These are phyloP conservation scores for Agonopterix arenella DNA, from an alignment of 2,888 invertebrate species.

Conservation along the genomic window DNA sequence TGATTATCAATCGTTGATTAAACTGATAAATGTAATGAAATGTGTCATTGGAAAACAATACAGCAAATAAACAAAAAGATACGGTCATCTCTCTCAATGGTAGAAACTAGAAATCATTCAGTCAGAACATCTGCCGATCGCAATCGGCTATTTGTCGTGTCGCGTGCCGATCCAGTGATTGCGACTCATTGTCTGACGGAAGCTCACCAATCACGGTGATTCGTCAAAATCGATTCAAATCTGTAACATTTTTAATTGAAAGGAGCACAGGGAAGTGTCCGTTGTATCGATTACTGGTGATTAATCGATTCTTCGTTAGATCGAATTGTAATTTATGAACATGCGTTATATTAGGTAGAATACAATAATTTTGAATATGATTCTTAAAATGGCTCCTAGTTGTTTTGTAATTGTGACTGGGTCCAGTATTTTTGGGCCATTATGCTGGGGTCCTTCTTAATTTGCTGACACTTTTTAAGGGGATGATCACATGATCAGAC, in stretches of 20 bases:
- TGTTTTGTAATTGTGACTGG: no score
- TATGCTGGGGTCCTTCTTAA: no score
- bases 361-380: conserved; percentile 7
- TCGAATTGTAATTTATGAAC: conserved; percentile 8
- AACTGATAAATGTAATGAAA: no score
- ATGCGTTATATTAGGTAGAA: not conserved
- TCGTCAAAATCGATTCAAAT: conserved; percentile 53
- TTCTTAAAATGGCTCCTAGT: conserved; percentile 5
- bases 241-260: conserved; percentile 57
- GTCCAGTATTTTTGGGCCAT: no score
- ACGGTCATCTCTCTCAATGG: no score
- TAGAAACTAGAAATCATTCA: conserved; percentile 9
- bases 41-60: not conserved
- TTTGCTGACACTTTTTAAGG: no score
- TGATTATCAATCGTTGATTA: no score
- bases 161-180: conserved; percentile 51
- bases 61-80: not conserved
- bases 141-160: conserved; percentile 51
- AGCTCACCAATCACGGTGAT: conserved; percentile 50
- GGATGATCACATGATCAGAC: no score
- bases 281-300: conserved; percentile 39
- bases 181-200: conserved; percentile 43
- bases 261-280: conserved; percentile 38
- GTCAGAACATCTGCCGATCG: conserved; percentile 51
- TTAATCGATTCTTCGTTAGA: conserved; percentile 29